Evolutionary conservation across 53 echinoderm and acorn worm genomes (phyloP), one percentile per base, ranked within the genome.

Genomic region (Glandiceps talaboti): DNA sequence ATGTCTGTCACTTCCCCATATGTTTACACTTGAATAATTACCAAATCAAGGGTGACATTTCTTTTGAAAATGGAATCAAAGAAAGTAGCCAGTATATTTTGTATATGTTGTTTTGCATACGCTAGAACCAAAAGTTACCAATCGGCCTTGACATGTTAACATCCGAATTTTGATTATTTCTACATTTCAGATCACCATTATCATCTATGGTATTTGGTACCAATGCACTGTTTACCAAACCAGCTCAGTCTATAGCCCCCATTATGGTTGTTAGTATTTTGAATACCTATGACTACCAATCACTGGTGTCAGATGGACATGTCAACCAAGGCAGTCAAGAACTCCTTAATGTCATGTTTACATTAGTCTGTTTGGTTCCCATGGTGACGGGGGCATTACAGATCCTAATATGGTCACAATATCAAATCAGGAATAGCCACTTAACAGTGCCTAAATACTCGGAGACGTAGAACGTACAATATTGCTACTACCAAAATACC

Each of bases 191-290:
- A 76, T 85, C 84, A 33, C 99, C 99, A 30, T 77, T 99, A 29
- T 99, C 99, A 26, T 94, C 93, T 31, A 93, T 89, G 76, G 93
- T 99, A 64, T 99, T 93, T 82, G 99, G 91, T 14, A 93, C 91
- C 91, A 99, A 99, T 73, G 99, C 99, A 14, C 83, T 99, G 31
- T 99, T 99, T 82, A 99, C 99, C 75, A 99, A 99, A 74, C 89
- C 99, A 28, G 99, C 99, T 6, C 73, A 80, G 33, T 99, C 99
- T 28, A 75, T 93, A 14, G 89, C 99, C 14, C 99, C 99, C 0
- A 93, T 94, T 91, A 26, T 91, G 76, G 86, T 99, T 0, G 88
- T 99, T 0, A 86, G 84, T 26, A 77, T 94, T 27, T 86, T 99
- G 31, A 94, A 93, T 73, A 27, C 82, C 12, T 85, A 91, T 64